phyloP scores from a whole-genome alignment of 2,113 vertebrate genomes.

The Indicator indicator region DNA sequence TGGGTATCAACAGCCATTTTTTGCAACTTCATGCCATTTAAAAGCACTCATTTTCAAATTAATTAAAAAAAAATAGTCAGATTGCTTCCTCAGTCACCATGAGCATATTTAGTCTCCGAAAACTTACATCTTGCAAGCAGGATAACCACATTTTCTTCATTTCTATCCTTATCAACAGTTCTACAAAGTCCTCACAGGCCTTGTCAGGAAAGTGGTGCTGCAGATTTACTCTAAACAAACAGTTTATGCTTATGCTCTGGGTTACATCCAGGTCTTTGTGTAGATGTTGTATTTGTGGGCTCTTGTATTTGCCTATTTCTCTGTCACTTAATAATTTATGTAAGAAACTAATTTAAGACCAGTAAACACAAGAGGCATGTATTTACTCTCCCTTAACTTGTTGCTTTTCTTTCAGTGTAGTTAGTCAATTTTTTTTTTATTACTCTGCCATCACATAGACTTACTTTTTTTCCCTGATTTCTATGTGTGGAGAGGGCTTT shows the following conservation, averaged over 20 bases:
- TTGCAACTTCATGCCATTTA: not conserved
- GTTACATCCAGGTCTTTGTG: fast-evolving
- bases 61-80: not conserved
- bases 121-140: not conserved
- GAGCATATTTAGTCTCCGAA: not conserved
- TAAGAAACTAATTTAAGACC: not conserved
- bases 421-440: not conserved
- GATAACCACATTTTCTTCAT: not conserved
- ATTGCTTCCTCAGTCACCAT: not conserved
- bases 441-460: not conserved
- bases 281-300: not conserved
- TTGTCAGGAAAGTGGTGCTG: not conserved
- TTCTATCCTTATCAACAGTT: not conserved
- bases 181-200: not conserved
- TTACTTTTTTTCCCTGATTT: not conserved
- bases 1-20: not conserved
- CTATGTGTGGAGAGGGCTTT: not conserved
- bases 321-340: not conserved
- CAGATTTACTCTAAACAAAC: not conserved
- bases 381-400: not conserved
- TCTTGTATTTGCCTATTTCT: not conserved
- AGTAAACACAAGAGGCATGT: not conserved
- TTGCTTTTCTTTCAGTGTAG: not conserved
- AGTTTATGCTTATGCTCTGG: not conserved
- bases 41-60: not conserved